These are phyloP conservation scores for Poeciliopsis infans DNA, from an alignment of 2,797 vertebrate genomes.

Conservation along the genomic window DNA sequence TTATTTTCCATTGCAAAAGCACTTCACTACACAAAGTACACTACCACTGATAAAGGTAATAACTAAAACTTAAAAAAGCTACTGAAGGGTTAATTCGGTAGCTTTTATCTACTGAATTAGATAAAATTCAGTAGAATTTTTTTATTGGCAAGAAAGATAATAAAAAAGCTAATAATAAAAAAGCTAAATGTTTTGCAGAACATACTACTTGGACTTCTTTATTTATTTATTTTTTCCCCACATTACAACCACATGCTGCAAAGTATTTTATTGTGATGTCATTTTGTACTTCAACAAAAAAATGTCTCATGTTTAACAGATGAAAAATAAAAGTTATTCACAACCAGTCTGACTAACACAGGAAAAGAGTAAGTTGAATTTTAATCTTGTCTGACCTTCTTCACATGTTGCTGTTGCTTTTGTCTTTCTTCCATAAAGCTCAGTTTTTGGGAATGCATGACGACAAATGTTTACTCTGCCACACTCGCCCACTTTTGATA, in stretches of 20 bases:
- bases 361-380: background rate
- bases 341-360: background rate
- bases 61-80: background rate
- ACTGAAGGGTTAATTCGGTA: background rate
- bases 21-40: background rate
- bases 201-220: background rate
- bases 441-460: background rate
- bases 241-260: background rate
- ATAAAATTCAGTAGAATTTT: no score
- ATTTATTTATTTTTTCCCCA: background rate
- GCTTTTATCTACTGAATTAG: no score
- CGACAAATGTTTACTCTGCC: background rate
- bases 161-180: no score
- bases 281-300: background rate
- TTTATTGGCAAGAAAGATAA: no score
- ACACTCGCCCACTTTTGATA: background rate
- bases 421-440: background rate
- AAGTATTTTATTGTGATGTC: background rate
- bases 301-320: background rate
- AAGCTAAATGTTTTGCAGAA: background rate
- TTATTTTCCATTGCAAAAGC: background rate
- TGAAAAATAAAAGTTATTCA: background rate
- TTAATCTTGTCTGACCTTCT: background rate
- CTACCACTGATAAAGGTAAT: slow-evolving; percentile 5
- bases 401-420: background rate